Base-by-base conservation (phyloP, 2,888 invertebrate species). In the Pyralis farinalis region DNA sequence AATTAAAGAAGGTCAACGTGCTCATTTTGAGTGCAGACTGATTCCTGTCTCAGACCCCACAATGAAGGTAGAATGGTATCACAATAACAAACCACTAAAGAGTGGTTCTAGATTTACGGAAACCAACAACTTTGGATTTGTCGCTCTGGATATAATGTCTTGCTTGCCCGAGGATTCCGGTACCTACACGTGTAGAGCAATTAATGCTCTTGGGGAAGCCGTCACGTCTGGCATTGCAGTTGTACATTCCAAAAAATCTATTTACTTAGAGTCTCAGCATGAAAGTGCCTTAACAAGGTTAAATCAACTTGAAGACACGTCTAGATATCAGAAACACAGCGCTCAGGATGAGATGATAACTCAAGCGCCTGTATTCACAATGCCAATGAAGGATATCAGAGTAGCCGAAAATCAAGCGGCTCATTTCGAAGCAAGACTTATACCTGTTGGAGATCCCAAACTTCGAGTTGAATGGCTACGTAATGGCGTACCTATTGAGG, bases 101-200 rank as follows among this genome's bases (percentile, higher is more conserved):
- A 96, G 96, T 48, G 98, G 98, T 30, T 97, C 98, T 5, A 93
- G 99, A 59, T 99, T 98, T 76, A 96, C 96, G 7, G 97, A 98
- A 82, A 97, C 97, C 6, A 96, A 98, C 69, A 98, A 97, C 82
- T 99, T 99, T 74, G 99, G 99, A 31, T 99, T 97, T 73, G 98
- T 98, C 8, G 97, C 98, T 12, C 90, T 99, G 43, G 99, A 99
- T 71, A 98, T 99, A 56, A 93, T 98, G 90, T 96, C 98, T 56
- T 96, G 97, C 44, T 94, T 98, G 64, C 96, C 98, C 6, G 99
- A 99, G 75, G 99, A 99, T 88, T 95, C 96, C 9, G 99, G 99
- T 34, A 95, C 95, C 0, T 99, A 99, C 73, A 98, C 98, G 0
- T 97, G 97, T 75, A 93, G 97, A 63, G 98, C 98, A 1, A 94